Evolutionary conservation across 2,888 invertebrate species (phyloP).

Genomic region (Kuschelorhynchus macadamiae): DNA sequence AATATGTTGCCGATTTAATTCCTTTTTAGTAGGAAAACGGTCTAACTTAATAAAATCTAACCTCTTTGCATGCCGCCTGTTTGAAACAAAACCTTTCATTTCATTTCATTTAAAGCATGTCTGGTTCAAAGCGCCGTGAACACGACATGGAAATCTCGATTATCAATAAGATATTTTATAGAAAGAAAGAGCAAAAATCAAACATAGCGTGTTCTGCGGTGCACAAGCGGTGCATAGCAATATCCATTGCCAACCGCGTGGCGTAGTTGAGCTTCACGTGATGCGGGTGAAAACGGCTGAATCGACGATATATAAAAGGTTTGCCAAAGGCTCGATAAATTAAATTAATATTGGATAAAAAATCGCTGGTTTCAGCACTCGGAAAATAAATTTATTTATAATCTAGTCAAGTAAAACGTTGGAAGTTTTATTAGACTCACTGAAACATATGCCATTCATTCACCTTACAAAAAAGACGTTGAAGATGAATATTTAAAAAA

Average conservation of each 20-base stretch:
- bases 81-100: conserved; percentile 5
- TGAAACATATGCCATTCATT: too few relatives aligned
- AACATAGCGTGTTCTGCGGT: conserved; percentile 34
- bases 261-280: background rate
- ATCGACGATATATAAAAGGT: background rate
- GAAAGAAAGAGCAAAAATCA: conserved; percentile 35
- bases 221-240: conserved; percentile 32
- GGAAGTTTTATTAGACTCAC: too few relatives aligned
- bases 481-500: too few relatives aligned
- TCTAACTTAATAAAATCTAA: background rate
- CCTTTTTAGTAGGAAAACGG: too few relatives aligned
- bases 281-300: background rate
- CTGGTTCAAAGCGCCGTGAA: background rate
- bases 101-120: conserved; percentile 3
- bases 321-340: background rate
- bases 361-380: too few relatives aligned
- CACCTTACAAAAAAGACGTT: too few relatives aligned
- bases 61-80: background rate
- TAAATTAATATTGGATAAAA: too few relatives aligned
- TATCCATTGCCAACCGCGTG: conserved; percentile 1
- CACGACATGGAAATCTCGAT: conserved; percentile 23
- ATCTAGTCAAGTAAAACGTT: too few relatives aligned
- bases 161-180: conserved; percentile 44
- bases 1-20: too few relatives aligned
- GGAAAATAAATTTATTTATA: too few relatives aligned